Percentiles rank a stretch among this genome's conserved stretches.
Evolutionary conservation across 2,113 vertebrate genomes (phyloP).

Genomic region (Chitala chitala): DNA sequence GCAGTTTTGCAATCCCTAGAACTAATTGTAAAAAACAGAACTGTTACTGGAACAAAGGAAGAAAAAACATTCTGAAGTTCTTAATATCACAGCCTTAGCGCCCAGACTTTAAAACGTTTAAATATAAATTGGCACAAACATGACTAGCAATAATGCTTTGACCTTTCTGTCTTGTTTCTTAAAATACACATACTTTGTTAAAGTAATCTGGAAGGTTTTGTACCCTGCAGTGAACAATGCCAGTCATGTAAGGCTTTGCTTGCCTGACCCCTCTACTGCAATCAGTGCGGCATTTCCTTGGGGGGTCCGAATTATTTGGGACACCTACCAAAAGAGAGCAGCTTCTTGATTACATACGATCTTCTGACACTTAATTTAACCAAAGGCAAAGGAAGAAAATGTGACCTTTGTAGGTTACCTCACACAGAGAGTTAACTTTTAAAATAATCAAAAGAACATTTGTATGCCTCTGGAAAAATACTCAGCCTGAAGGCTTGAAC

Average conservation of each 20-base stretch:
- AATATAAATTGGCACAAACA: no score
- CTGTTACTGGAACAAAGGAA: no score
- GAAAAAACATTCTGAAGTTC: no score
- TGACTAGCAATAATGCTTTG: slow-evolving; percentile 12
- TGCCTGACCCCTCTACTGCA: slow-evolving; percentile 93
- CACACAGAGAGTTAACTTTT: neutral
- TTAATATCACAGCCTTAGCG: no score
- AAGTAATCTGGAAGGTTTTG: slow-evolving; percentile 81
- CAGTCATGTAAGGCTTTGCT: slow-evolving; percentile 85
- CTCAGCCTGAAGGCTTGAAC: no score
- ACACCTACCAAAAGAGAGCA: slow-evolving; percentile 64
- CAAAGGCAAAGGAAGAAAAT: neutral
- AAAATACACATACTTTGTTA: slow-evolving; percentile 84
- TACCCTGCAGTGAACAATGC: slow-evolving; percentile 92
- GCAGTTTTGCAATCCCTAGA: no score
- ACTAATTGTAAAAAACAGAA: no score
- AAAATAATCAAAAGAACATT: neutral
- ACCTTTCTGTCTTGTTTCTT: neutral
- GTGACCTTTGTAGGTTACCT: neutral
- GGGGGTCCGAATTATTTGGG: slow-evolving; percentile 81
- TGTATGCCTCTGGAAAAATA: no score
- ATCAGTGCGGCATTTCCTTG: slow-evolving; percentile 84
- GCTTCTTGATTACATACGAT: neutral
- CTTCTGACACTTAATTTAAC: neutral
- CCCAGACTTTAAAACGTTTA: no score